Conservation (phyloP, 2,888 invertebrate species). For the Venusia cambrica region DNA sequence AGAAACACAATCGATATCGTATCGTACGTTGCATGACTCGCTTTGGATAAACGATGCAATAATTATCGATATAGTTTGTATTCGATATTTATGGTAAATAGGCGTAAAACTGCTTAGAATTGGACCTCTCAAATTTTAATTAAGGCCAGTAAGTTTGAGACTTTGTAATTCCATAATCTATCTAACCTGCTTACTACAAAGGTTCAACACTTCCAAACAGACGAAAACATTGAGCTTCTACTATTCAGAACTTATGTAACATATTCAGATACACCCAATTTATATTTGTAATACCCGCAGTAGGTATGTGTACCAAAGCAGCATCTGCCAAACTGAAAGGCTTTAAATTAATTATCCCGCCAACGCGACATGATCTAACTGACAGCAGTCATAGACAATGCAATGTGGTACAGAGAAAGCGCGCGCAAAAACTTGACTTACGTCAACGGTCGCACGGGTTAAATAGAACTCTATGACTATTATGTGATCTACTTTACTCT, state of each 20-base stretch:
- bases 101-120: slow-evolving; percentile 20
- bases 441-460: slow-evolving; percentile 22
- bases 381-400: slow-evolving; percentile 25
- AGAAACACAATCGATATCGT: slow-evolving; percentile 25
- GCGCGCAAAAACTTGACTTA: slow-evolving; percentile 30
- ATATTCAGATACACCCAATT: too few relatives aligned
- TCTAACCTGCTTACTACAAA: too few relatives aligned
- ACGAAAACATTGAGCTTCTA: too few relatives aligned
- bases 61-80: slow-evolving; percentile 18
- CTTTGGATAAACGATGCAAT: slow-evolving; percentile 20
- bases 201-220: too few relatives aligned
- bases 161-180: too few relatives aligned
- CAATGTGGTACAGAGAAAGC: slow-evolving; percentile 40
- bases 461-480: slow-evolving; percentile 15
- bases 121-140: slow-evolving; percentile 16
- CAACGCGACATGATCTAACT: slow-evolving; percentile 22
- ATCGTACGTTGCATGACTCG: slow-evolving; percentile 29
- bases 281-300: too few relatives aligned
- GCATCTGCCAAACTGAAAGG: too few relatives aligned
- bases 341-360: slow-evolving; percentile 20
- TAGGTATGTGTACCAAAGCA: too few relatives aligned
- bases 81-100: slow-evolving; percentile 13
- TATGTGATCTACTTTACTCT: slow-evolving; percentile 16
- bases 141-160: slow-evolving; percentile 9
- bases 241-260: too few relatives aligned